A percentile compares a stretch with the other conserved stretches of the same genome.
Evolutionary conservation across 2,797 vertebrate species (phyloP).

Genomic region (Sebastes nivosus): DNA sequence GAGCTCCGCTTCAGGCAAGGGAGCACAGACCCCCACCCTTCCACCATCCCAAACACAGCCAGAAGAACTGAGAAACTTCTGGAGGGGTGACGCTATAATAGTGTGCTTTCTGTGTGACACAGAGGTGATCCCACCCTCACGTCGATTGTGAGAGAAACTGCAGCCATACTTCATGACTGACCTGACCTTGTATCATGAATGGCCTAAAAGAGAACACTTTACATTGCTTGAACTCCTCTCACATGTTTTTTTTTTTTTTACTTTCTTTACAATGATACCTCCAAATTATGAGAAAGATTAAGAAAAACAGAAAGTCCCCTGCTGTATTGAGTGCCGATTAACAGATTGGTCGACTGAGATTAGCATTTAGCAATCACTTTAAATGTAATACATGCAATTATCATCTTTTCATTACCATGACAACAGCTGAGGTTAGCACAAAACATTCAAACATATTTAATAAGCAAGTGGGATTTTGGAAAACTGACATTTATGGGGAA

Average conservation of each 20-base stretch:
- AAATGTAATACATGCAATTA: slow-evolving; percentile 44
- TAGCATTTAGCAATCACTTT: slow-evolving; percentile 32
- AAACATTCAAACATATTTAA: slow-evolving; percentile 12
- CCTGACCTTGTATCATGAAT: slow-evolving; percentile 70
- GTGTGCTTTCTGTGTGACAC: slow-evolving; percentile 59
- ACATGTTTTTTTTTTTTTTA: slow-evolving; percentile 34
- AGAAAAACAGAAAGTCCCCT: slow-evolving; percentile 7
- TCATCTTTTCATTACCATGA: slow-evolving; percentile 46
- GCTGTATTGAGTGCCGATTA: slow-evolving; percentile 23
- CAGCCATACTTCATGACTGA: slow-evolving; percentile 61
- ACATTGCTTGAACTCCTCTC: slow-evolving; percentile 44
- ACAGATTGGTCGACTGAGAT: slow-evolving; percentile 36
- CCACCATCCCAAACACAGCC: slow-evolving; percentile 22
- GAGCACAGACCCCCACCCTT: slow-evolving; percentile 24
- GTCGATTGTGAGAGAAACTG: slow-evolving; percentile 60
- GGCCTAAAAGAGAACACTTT: slow-evolving; percentile 58
- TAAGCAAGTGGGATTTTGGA: not conserved
- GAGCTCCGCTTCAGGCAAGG: slow-evolving; percentile 58
- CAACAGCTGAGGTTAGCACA: slow-evolving; percentile 28
- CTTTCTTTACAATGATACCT: slow-evolving; percentile 9
- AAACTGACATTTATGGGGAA: not conserved
- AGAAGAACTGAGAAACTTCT: slow-evolving; percentile 67
- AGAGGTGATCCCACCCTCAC: slow-evolving; percentile 69
- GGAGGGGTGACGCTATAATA: slow-evolving; percentile 68
- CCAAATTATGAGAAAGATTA: slow-evolving; percentile 15